Evolutionary conservation across 2,888 invertebrate species (phyloP).

Genomic region (Aspidiotus rigidus): DNA sequence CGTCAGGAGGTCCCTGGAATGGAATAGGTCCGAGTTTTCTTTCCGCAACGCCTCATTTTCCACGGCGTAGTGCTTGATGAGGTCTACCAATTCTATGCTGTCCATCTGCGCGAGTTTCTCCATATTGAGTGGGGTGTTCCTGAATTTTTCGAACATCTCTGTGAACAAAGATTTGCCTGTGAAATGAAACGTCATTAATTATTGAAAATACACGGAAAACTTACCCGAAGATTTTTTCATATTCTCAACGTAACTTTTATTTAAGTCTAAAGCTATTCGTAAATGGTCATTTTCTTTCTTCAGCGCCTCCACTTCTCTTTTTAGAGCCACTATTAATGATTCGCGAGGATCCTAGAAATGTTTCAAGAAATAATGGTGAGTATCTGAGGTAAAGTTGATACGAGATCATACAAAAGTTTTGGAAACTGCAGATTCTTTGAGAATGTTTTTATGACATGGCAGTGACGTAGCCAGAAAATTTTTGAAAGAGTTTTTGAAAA

Average conservation of each 20-base stretch:
- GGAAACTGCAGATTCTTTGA: too few relatives aligned
- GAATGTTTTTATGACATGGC: too few relatives aligned
- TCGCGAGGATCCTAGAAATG: constrained; percentile 75
- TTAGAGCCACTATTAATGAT: constrained; percentile 76
- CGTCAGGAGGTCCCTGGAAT: constrained; percentile 66
- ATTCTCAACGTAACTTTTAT: constrained; percentile 41
- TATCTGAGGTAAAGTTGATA: too few relatives aligned
- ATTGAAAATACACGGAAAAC: not conserved
- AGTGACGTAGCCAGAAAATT: too few relatives aligned
- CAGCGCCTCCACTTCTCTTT: constrained; percentile 74
- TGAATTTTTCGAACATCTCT: constrained; percentile 26
- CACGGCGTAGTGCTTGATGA: constrained; percentile 74
- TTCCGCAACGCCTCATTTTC: constrained; percentile 68
- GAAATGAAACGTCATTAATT: not conserved
- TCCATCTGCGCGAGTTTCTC: constrained; percentile 66
- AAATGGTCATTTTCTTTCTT: constrained; percentile 83
- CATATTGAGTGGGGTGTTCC: constrained; percentile 53
- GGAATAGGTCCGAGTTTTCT: constrained; percentile 78
- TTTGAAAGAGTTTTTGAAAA: too few relatives aligned
- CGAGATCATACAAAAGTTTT: too few relatives aligned
- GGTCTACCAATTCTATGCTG: constrained; percentile 67
- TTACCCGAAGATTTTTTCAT: constrained; percentile 34
- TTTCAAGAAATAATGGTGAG: not conserved
- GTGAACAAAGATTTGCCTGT: not conserved
- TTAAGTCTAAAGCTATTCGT: constrained; percentile 61